phyloP scores from a whole-genome alignment of 2,797 vertebrate species.

The Melanogrammus aeglefinus region DNA sequence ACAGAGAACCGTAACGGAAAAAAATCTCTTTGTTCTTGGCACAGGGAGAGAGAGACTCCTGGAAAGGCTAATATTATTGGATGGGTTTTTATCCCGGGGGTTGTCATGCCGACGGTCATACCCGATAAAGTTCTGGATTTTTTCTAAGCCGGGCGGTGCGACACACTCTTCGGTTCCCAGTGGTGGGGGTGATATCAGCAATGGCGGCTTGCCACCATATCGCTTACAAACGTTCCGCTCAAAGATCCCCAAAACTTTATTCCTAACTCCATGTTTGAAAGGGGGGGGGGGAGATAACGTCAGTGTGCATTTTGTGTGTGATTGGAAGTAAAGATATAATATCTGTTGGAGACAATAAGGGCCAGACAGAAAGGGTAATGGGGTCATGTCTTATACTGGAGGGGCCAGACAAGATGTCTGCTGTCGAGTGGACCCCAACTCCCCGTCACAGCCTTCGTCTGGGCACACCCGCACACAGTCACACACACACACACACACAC shows the following conservation, averaged over 20 bases:
- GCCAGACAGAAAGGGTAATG: constrained; percentile 40
- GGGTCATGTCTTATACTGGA: constrained; percentile 55
- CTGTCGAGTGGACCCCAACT: constrained; percentile 53
- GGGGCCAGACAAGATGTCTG: constrained; percentile 57
- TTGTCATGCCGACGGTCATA: constrained; percentile 64
- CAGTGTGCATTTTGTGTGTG: neutral
- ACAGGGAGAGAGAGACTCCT: constrained; percentile 42
- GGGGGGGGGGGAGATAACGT: neutral
- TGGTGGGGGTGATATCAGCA: constrained; percentile 34
- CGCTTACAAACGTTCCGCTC: constrained; percentile 54
- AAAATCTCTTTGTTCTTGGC: constrained; percentile 64
- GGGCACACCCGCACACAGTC: neutral
- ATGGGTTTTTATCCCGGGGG: constrained; percentile 46
- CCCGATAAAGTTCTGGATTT: constrained; percentile 64
- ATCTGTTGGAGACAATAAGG: constrained; percentile 11
- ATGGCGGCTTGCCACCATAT: constrained; percentile 36
- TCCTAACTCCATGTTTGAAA: no score
- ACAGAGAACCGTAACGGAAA: constrained; percentile 51
- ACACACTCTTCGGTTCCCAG: constrained; percentile 50
- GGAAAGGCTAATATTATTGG: constrained; percentile 63
- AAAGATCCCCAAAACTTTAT: no score
- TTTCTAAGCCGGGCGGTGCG: constrained; percentile 44
- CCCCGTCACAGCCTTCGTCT: constrained; percentile 46
- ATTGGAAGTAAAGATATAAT: constrained; percentile 20
- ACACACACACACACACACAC: neutral